Percentiles rank a stretch among this genome's conserved stretches.
Evolutionary conservation across 2,113 vertebrate genomes (phyloP).

Genomic region (Morone chrysops): DNA sequence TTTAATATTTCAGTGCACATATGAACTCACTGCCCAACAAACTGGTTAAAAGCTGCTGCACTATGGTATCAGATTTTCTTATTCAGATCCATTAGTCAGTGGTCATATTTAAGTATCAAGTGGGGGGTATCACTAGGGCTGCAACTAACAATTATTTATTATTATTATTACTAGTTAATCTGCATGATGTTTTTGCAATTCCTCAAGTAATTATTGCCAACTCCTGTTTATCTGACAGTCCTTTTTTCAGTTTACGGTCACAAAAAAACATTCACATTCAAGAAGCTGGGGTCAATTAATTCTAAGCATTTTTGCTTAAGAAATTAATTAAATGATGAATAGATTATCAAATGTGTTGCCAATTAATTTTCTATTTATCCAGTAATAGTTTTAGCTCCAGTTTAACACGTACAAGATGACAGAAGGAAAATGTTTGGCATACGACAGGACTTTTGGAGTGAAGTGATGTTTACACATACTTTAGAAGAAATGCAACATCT

Average conservation of each 20-base stretch:
- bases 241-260: background rate
- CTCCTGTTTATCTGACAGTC: too few species aligned
- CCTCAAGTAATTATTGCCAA: background rate
- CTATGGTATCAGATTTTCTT: background rate
- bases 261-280: background rate
- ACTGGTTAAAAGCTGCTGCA: background rate
- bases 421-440: background rate
- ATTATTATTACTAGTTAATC: background rate
- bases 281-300: background rate
- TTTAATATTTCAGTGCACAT: background rate
- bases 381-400: background rate
- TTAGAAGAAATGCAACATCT: background rate
- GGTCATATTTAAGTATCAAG: background rate
- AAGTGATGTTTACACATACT: background rate
- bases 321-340: background rate
- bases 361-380: background rate
- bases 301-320: background rate
- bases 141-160: background rate
- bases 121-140: background rate
- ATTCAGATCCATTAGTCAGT: background rate
- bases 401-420: too few species aligned
- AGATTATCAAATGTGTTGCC: background rate
- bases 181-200: background rate
- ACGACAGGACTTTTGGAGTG: background rate
- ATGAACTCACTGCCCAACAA: background rate